These are phyloP conservation scores for Sphenodon punctatus DNA, from an alignment of 2,797 vertebrate species.

Conservation along the genomic window DNA sequence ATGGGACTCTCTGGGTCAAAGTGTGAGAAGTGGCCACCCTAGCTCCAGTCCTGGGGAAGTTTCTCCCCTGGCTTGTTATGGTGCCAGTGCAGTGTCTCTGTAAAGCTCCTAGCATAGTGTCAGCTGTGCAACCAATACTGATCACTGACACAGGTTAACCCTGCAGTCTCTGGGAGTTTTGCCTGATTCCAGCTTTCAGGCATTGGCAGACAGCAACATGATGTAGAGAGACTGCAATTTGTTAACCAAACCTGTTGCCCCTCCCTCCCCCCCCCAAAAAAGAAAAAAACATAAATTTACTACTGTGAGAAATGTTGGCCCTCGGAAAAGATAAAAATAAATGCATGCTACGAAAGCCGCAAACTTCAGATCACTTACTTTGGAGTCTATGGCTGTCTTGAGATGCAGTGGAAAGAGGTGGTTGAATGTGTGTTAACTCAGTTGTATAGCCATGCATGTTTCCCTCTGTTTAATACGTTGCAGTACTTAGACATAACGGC, in stretches of 20 bases:
- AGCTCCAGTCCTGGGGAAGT: rapidly evolving
- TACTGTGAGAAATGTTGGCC: neutral
- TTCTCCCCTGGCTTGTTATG: neutral
- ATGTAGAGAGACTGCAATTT: neutral
- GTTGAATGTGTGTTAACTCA: too few species aligned
- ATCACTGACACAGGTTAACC: neutral
- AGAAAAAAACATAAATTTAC: neutral
- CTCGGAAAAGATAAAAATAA: neutral
- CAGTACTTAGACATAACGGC: too few species aligned
- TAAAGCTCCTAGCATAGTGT: rapidly evolving
- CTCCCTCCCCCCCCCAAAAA: neutral
- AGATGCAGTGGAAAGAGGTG: too few species aligned
- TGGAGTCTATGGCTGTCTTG: too few species aligned
- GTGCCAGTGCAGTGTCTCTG: too few species aligned
- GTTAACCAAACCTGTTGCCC: rapidly evolving
- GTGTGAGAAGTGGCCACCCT: neutral
- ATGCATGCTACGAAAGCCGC: neutral
- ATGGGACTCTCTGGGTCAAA: too few species aligned
- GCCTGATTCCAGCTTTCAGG: too few species aligned
- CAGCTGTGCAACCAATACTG: too few species aligned
- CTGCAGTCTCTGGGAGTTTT: neutral
- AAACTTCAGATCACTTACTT: too few species aligned
- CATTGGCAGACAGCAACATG: neutral
- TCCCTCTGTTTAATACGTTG: too few species aligned
- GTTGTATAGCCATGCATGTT: too few species aligned